Percentiles rank a stretch among this genome's conserved stretches.
Evolutionary conservation across 2,113 vertebrate species (phyloP).

Genomic region (Probosciger aterrimus): DNA sequence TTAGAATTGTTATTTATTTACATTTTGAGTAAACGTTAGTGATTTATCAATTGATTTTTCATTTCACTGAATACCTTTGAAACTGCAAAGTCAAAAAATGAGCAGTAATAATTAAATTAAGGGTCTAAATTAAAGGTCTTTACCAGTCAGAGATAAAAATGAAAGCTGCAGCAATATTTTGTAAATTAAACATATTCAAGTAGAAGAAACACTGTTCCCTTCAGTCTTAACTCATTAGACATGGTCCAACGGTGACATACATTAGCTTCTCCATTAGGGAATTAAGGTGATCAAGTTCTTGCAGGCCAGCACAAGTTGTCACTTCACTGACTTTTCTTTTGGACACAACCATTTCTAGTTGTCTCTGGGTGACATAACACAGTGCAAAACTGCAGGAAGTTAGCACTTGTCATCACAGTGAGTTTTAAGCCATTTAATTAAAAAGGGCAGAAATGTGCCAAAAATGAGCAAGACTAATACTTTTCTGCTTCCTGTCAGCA

Average conservation of each 20-base stretch:
- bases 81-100: not conserved
- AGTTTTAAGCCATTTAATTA: not conserved
- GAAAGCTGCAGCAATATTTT: not conserved
- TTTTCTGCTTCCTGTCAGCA: not conserved
- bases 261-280: not conserved
- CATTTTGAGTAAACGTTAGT: not conserved
- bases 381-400: not conserved
- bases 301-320: not conserved
- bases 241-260: not conserved
- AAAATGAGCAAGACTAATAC: not conserved
- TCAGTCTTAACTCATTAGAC: not conserved
- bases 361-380: not conserved
- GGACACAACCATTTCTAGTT: not conserved
- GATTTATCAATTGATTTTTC: not conserved
- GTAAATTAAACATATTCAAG: not conserved
- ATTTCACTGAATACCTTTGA: not conserved
- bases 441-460: not conserved
- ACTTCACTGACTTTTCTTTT: not conserved
- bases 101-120: not conserved
- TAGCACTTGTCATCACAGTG: not conserved
- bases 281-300: not conserved
- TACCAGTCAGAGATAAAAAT: not conserved
- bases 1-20: not conserved
- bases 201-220: not conserved
- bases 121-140: not conserved